Evolutionary conservation across 1,140 invertebrate genomes (phyloP).

Genomic region (Rhagoletis zephyria): DNA sequence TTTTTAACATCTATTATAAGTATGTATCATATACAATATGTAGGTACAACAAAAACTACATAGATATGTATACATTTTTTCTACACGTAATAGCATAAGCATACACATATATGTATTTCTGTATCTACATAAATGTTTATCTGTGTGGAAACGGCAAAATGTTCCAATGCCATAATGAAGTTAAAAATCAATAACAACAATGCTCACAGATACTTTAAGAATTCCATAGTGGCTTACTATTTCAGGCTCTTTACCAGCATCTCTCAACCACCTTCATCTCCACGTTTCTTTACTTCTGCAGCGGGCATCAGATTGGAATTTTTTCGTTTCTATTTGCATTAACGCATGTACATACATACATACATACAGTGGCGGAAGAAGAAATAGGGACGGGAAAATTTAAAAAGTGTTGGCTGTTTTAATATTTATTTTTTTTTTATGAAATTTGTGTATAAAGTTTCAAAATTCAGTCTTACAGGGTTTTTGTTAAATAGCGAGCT

Average conservation of each 20-base stretch:
- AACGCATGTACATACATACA: neutral
- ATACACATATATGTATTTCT: neutral
- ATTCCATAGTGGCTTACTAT: neutral
- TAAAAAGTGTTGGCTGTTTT: too few species aligned
- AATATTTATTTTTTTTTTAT: too few species aligned
- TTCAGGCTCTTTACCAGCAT: neutral
- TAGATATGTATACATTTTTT: too few species aligned
- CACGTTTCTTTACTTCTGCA: neutral
- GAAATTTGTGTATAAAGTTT: too few species aligned
- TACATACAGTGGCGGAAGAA: neutral
- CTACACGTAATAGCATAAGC: neutral
- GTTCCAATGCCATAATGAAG: constrained; percentile 27
- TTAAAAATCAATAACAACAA: constrained; percentile 42
- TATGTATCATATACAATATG: too few species aligned
- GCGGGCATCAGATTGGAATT: neutral
- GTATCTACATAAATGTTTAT: neutral
- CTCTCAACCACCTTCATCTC: neutral
- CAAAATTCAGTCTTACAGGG: too few species aligned
- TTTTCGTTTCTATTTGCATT: neutral
- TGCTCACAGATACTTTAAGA: neutral
- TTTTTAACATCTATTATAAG: too few species aligned
- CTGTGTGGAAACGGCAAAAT: neutral
- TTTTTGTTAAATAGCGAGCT: neutral
- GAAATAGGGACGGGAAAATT: too few species aligned
- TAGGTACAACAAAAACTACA: too few species aligned